These are phyloP conservation scores for Tinamus major DNA, from an alignment of 2,797 vertebrate genomes.

Conservation along the genomic window DNA sequence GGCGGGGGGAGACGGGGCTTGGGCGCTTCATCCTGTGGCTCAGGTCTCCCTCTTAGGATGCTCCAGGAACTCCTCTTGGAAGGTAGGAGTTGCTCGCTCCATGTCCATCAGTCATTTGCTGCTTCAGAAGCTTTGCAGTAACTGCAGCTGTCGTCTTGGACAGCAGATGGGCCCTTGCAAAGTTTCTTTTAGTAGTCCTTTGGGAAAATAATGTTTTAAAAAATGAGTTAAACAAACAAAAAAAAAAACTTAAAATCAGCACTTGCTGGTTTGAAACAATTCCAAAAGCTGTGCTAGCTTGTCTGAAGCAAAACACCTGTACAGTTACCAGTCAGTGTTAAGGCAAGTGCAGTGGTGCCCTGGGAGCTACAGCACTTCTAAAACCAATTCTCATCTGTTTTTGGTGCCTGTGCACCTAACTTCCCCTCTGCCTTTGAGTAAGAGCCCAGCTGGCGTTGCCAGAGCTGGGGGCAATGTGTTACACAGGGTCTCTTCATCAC, in stretches of 20 bases:
- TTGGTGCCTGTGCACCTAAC: neutral
- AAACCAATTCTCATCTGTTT: neutral
- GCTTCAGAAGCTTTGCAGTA: conserved; percentile 30
- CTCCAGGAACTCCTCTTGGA: neutral
- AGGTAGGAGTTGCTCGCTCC: neutral
- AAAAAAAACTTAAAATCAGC: neutral
- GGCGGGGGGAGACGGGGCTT: neutral
- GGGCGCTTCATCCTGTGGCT: fast-evolving
- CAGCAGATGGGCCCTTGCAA: neutral
- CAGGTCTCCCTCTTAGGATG: neutral
- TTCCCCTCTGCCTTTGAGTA: neutral
- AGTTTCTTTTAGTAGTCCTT: neutral
- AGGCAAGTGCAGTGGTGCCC: neutral
- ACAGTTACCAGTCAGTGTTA: fast-evolving
- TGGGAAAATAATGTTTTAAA: neutral
- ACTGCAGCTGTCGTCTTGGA: neutral
- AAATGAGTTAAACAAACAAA: neutral
- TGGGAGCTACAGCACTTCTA: neutral
- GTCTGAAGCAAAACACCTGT: no score
- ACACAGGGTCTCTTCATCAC: neutral
- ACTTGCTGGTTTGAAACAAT: neutral
- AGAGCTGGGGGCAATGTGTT: neutral
- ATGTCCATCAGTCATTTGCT: conserved; percentile 6
- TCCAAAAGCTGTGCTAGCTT: fast-evolving
- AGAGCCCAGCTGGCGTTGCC: fast-evolving